phyloP scores from a whole-genome alignment of 2,113 vertebrate species.

The Lanius ludovicianus region DNA sequence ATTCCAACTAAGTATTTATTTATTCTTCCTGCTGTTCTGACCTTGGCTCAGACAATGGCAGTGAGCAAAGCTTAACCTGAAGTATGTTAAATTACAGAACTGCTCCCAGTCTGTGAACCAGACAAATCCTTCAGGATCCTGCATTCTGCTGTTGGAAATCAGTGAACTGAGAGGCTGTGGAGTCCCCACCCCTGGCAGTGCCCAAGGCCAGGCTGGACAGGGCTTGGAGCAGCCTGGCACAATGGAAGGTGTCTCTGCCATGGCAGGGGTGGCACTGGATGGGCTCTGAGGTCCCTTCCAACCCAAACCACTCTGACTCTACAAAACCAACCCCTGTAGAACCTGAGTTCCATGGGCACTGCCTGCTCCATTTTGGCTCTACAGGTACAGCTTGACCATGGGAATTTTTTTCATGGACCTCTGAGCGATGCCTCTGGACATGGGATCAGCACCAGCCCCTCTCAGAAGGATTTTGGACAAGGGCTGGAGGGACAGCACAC shows the following conservation, averaged over 20 bases:
- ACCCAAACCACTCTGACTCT: background rate
- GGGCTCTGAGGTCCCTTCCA: background rate
- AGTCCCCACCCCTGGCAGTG: background rate
- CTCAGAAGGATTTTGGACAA: background rate
- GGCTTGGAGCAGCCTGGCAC: background rate
- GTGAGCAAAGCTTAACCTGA: background rate
- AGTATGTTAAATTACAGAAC: background rate
- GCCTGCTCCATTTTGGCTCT: background rate
- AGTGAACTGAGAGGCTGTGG: background rate
- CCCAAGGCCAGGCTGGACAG: fast-evolving
- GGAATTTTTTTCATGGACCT: background rate
- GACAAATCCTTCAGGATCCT: background rate
- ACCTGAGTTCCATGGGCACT: background rate
- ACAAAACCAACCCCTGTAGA: background rate
- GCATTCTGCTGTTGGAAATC: background rate
- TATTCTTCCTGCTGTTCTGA: background rate
- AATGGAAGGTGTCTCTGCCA: background rate
- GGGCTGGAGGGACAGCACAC: background rate
- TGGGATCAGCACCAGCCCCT: background rate
- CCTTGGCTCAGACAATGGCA: background rate
- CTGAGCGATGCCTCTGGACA: background rate
- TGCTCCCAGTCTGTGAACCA: background rate
- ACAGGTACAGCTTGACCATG: background rate
- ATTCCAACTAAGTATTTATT: background rate
- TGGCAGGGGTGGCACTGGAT: background rate